Evolutionary conservation across 1,140 invertebrate species (phyloP).

Genomic region (Zaprionus taronus): DNA sequence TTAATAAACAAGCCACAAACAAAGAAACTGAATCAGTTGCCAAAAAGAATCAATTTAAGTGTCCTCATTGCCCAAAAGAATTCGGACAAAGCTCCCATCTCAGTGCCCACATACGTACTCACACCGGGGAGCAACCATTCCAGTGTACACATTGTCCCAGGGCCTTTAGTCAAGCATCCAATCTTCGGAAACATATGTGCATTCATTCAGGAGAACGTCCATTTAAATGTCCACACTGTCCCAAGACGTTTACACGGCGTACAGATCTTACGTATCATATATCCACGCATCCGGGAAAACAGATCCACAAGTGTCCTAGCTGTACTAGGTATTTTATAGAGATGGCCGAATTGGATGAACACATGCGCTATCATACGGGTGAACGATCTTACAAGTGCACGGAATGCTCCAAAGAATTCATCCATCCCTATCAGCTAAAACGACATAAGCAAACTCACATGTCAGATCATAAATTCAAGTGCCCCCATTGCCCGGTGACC

Average conservation of each 20-base stretch:
- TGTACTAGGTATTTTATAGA: slow-evolving; percentile 34
- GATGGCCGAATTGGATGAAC: slow-evolving; percentile 21
- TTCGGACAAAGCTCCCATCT: slow-evolving; percentile 29
- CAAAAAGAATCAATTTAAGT: slow-evolving; percentile 18
- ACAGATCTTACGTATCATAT: slow-evolving; percentile 37
- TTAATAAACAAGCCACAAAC: not conserved
- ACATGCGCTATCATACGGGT: slow-evolving; percentile 21
- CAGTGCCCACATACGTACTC: slow-evolving; percentile 31
- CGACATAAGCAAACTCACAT: slow-evolving; percentile 27
- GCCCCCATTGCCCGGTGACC: slow-evolving; percentile 21
- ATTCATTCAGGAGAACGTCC: slow-evolving; percentile 36
- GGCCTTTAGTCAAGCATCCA: slow-evolving; percentile 33
- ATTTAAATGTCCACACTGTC: slow-evolving; percentile 33
- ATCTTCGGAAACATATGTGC: slow-evolving; percentile 30
- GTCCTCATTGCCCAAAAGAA: slow-evolving; percentile 26
- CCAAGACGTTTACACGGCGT: slow-evolving; percentile 18
- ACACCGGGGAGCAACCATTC: slow-evolving; percentile 30
- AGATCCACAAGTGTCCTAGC: slow-evolving; percentile 26
- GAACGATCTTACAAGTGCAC: slow-evolving; percentile 27
- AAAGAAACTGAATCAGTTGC: not conserved
- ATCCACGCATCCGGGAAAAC: slow-evolving; percentile 31
- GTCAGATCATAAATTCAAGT: slow-evolving; percentile 24
- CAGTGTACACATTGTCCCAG: slow-evolving; percentile 30
- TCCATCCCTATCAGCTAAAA: slow-evolving; percentile 23
- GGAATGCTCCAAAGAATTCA: slow-evolving; percentile 20